Conservation (phyloP, 2,113 vertebrate genomes). For the Zapus hudsonius region DNA sequence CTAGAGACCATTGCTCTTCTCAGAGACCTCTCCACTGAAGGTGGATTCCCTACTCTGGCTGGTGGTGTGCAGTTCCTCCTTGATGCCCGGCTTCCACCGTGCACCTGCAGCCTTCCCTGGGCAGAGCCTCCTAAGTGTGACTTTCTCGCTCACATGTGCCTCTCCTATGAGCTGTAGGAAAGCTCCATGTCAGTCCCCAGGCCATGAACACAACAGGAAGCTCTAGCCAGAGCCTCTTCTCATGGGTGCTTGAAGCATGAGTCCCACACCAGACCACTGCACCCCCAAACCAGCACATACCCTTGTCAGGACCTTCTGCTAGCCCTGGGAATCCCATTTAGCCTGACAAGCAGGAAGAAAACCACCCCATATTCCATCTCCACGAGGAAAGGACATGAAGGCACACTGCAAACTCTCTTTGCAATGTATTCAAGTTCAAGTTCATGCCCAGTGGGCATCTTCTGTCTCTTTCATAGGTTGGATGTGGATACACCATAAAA, state of each 20-base stretch:
- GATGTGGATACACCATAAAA: neutral
- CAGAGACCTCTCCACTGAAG: neutral
- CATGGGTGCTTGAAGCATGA: neutral
- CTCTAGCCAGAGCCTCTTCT: neutral
- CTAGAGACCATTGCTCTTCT: neutral
- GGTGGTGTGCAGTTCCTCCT: neutral
- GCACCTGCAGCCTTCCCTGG: neutral
- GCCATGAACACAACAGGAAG: neutral
- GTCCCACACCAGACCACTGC: neutral
- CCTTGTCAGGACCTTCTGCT: neutral
- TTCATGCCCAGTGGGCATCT: neutral
- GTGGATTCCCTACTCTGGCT: neutral
- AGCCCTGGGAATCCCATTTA: neutral
- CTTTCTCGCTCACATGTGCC: neutral
- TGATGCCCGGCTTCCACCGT: neutral
- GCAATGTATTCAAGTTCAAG: too few species aligned
- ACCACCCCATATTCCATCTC: neutral
- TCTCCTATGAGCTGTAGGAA: neutral
- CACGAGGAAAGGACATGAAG: too few species aligned
- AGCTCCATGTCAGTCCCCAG: neutral
- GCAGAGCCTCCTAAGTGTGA: neutral
- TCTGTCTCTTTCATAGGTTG: neutral
- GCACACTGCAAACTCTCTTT: too few species aligned
- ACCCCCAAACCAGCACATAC: neutral
- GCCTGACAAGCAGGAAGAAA: neutral